Evolutionary conservation across 2,888 invertebrate species (phyloP).

Genomic region (Lordiphosa andalusiaca): DNA sequence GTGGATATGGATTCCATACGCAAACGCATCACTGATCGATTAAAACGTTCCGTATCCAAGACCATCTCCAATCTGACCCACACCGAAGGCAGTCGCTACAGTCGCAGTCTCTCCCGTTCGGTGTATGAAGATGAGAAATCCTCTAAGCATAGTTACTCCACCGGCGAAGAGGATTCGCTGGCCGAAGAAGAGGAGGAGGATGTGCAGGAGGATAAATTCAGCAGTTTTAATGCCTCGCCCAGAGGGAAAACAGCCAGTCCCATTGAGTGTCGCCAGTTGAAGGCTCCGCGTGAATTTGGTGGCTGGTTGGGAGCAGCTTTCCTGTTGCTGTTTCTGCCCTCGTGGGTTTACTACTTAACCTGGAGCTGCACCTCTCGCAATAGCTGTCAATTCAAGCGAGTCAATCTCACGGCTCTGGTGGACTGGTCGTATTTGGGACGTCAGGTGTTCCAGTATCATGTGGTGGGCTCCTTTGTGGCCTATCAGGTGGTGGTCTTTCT

Average conservation of each 20-base stretch:
- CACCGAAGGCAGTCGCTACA: slow-evolving; percentile 67
- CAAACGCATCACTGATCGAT: slow-evolving; percentile 74
- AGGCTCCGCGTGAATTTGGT: slow-evolving; percentile 74
- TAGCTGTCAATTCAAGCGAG: slow-evolving; percentile 59
- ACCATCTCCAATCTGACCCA: slow-evolving; percentile 59
- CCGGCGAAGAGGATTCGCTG: slow-evolving; percentile 44
- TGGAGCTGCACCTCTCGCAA: slow-evolving; percentile 71
- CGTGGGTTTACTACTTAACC: slow-evolving; percentile 70
- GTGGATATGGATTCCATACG: slow-evolving; percentile 70
- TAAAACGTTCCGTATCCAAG: slow-evolving; percentile 78
- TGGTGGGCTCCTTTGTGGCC: slow-evolving; percentile 67
- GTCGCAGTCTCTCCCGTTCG: slow-evolving; percentile 75
- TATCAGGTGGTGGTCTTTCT: slow-evolving; percentile 71
- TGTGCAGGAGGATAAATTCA: slow-evolving; percentile 52
- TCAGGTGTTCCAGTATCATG: slow-evolving; percentile 65
- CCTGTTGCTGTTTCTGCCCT: slow-evolving; percentile 65
- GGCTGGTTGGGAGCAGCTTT: slow-evolving; percentile 69
- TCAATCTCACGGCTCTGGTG: slow-evolving; percentile 46
- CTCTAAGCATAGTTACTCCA: slow-evolving; percentile 75
- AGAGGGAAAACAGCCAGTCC: slow-evolving; percentile 37
- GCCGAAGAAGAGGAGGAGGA: slow-evolving; percentile 46
- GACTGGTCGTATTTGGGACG: slow-evolving; percentile 60
- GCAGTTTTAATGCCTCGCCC: slow-evolving; percentile 63
- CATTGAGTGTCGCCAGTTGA: slow-evolving; percentile 61
- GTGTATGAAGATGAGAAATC: slow-evolving; percentile 78